phyloP scores from a whole-genome alignment of 1,140 invertebrate species.

The Saccostrea cuccullata region DNA sequence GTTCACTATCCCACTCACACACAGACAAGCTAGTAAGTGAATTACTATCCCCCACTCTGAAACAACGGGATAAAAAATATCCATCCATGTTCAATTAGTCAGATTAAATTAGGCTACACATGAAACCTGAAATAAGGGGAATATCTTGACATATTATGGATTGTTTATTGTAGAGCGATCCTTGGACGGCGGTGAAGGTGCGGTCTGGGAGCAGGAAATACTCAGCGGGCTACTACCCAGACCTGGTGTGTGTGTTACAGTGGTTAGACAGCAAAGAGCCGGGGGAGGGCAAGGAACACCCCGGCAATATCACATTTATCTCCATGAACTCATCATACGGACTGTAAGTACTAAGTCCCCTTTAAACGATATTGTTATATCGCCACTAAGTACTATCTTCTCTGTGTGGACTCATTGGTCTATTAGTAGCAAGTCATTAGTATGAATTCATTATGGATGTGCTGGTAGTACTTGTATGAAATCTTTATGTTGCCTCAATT shows the following conservation, averaged over 20 bases:
- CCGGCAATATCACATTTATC: conserved; percentile 91
- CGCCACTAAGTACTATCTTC: no score
- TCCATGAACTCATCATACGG: conserved; percentile 97
- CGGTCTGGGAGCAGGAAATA: conserved; percentile 82
- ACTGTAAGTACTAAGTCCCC: conserved; percentile 86
- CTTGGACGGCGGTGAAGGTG: conserved; percentile 82
- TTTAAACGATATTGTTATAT: no score
- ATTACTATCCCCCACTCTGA: no score
- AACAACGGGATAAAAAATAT: no score
- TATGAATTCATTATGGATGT: no score
- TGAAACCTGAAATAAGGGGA: neutral
- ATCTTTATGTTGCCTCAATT: no score
- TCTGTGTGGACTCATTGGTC: no score
- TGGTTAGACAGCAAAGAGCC: conserved; percentile 89
- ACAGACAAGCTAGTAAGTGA: no score
- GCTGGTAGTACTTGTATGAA: no score
- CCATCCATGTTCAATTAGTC: neutral
- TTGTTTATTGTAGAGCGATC: conserved; percentile 65
- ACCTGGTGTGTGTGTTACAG: conserved; percentile 94
- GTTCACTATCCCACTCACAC: no score
- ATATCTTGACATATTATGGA: neutral
- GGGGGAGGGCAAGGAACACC: conserved; percentile 86
- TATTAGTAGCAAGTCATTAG: no score
- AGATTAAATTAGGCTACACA: neutral
- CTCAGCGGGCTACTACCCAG: conserved; percentile 89